These are phyloP conservation scores for Hipparchia semele DNA, from an alignment of 2,888 invertebrate genomes.

Conservation along the genomic window DNA sequence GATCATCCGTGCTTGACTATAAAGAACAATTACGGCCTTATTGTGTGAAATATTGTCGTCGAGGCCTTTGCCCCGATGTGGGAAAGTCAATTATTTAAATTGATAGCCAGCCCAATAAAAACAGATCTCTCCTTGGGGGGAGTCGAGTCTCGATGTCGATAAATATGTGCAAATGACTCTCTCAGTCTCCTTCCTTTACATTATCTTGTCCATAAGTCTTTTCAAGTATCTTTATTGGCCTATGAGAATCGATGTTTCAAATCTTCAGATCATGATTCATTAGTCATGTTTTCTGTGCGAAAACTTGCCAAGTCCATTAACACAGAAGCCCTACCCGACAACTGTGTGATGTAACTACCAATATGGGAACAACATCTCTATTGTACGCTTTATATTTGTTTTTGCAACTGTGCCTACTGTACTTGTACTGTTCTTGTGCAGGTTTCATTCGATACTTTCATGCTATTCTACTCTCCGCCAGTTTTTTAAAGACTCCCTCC, in stretches of 20 bases:
- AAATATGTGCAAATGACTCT: conserved; percentile 41
- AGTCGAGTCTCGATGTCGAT: conserved; percentile 35
- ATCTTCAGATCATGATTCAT: neutral
- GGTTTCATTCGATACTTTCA: neutral
- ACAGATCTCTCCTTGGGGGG: conserved; percentile 40
- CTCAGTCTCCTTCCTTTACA: conserved; percentile 22
- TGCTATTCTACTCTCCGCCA: neutral
- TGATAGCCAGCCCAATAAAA: conserved; percentile 42
- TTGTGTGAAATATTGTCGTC: conserved; percentile 40
- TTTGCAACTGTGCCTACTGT: neutral
- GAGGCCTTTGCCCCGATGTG: conserved; percentile 41
- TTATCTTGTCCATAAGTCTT: conserved; percentile 20
- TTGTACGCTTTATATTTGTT: neutral
- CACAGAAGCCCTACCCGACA: neutral
- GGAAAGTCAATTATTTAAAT: conserved; percentile 46
- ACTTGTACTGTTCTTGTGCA: neutral
- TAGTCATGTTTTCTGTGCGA: conserved; percentile 9
- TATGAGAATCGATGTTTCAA: neutral
- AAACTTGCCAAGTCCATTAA: conserved; percentile 6
- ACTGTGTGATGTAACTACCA: neutral
- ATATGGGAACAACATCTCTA: neutral
- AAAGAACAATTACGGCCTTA: conserved; percentile 42
- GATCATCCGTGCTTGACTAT: conserved; percentile 33
- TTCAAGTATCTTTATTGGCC: conserved; percentile 15
- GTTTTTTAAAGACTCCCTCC: neutral